A percentile compares a stretch with the other conserved stretches of the same genome.
Evolutionary conservation across 2,888 invertebrate genomes (phyloP).

Genomic region (Oeneis ivallda): DNA sequence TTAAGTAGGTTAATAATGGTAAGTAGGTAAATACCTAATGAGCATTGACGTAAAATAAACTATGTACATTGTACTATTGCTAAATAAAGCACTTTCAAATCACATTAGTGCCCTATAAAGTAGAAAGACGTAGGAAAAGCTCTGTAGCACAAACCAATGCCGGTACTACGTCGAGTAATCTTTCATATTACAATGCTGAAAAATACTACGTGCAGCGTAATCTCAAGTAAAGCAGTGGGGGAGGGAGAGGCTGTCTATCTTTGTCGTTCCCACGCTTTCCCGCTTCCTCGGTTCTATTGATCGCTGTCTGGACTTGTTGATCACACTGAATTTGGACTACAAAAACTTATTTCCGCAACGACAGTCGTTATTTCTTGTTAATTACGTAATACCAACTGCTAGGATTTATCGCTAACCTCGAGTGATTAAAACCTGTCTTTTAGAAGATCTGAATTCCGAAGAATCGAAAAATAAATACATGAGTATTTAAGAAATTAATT

Average conservation of each 20-base stretch:
- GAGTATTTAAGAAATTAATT: not conserved
- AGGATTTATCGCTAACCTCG: not conserved
- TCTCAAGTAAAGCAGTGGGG: conserved; percentile 38
- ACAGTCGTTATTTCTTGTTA: conserved; percentile 16
- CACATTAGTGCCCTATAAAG: not conserved
- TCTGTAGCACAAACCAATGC: conserved; percentile 16
- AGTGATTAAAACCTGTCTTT: not conserved
- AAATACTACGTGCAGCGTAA: conserved; percentile 42
- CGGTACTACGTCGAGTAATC: conserved; percentile 31
- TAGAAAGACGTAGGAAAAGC: not conserved
- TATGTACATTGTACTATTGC: not conserved
- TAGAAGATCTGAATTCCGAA: not conserved
- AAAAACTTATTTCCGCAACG: conserved; percentile 45
- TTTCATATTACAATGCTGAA: conserved; percentile 35
- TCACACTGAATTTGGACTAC: conserved; percentile 55
- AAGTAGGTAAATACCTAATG: too few relatives aligned
- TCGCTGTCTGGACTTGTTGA: conserved; percentile 80
- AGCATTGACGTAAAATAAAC: not conserved
- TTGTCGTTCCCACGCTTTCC: conserved; percentile 54
- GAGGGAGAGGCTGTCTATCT: conserved; percentile 36
- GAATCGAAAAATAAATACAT: not conserved
- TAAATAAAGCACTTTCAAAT: not conserved
- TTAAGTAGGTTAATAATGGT: too few relatives aligned
- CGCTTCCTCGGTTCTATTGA: conserved; percentile 70
- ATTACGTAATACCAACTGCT: not conserved